These are phyloP conservation scores for Drosophila tsacasi DNA, from an alignment of 1,140 invertebrate genomes.

Conservation along the genomic window DNA sequence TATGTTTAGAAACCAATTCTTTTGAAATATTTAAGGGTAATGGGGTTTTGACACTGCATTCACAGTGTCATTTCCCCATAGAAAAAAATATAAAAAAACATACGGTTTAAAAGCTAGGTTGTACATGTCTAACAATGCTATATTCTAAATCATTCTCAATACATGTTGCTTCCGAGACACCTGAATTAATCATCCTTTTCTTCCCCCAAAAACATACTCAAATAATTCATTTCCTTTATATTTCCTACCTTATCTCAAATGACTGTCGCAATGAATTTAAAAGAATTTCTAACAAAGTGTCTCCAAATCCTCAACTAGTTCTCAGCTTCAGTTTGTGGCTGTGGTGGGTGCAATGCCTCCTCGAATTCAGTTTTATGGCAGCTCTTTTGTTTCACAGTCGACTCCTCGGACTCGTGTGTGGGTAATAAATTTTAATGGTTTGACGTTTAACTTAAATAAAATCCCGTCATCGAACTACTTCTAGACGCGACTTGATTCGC, in stretches of 20 bases:
- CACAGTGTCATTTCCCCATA: too few relatives aligned
- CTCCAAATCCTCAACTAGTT: slow-evolving; percentile 31
- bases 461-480: slow-evolving; percentile 50
- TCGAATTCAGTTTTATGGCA: slow-evolving; percentile 39
- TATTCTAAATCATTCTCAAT: not conserved
- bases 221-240: slow-evolving; percentile 15
- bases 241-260: slow-evolving; percentile 38
- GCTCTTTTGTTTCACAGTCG: slow-evolving; percentile 48
- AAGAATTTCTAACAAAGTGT: slow-evolving; percentile 28
- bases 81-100: not conserved
- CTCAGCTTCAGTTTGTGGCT: slow-evolving; percentile 9
- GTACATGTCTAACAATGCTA: not conserved
- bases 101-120: not conserved
- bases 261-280: slow-evolving; percentile 43
- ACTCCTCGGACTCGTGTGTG: slow-evolving; percentile 19
- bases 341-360: slow-evolving; percentile 25
- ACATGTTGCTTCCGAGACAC: not conserved
- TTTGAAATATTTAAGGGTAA: too few relatives aligned
- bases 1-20: too few relatives aligned
- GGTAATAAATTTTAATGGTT: slow-evolving; percentile 48
- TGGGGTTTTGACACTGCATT: too few relatives aligned
- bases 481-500: slow-evolving; percentile 37
- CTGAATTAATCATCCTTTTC: slow-evolving; percentile 6
- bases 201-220: not conserved
- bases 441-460: slow-evolving; percentile 55